Evolutionary conservation across 2,113 vertebrate genomes (phyloP).

Genomic region (Salvator merianae): DNA sequence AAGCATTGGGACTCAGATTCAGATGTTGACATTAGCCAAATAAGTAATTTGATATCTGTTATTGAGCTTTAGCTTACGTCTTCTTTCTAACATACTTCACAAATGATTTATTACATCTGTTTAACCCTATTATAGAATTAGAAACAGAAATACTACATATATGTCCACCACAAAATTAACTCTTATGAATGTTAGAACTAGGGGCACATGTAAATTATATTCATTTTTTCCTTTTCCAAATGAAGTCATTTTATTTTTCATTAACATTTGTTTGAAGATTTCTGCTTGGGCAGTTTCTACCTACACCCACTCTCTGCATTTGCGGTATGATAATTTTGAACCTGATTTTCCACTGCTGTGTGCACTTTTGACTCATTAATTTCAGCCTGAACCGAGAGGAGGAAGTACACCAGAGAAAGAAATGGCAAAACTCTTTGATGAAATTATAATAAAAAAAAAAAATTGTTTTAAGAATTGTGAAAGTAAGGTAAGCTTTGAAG

Average conservation of each 20-base stretch:
- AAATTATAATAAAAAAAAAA: conserved; percentile 23
- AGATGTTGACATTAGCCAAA: not conserved
- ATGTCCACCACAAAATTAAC: not conserved
- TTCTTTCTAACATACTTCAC: not conserved
- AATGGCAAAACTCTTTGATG: conserved; percentile 4
- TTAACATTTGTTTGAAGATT: conserved; percentile 38
- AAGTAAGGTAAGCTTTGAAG: not conserved
- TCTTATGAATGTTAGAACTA: conserved; percentile 2
- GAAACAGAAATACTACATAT: not conserved
- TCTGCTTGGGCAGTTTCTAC: conserved; percentile 51
- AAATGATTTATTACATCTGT: not conserved
- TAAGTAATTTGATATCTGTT: not conserved
- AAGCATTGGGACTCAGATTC: not conserved
- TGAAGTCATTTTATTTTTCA: conserved; percentile 34
- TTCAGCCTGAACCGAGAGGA: not conserved
- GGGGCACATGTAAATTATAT: conserved; percentile 26
- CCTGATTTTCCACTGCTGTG: conserved; percentile 31
- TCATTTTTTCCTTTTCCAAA: conserved; percentile 25
- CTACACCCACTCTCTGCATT: conserved; percentile 39
- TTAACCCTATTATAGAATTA: not conserved
- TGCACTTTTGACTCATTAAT: conserved; percentile 6
- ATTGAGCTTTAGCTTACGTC: not conserved
- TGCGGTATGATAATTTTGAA: conserved; percentile 17
- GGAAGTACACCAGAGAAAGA: conserved; percentile 28
- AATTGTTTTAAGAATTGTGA: conserved; percentile 14